These are phyloP conservation scores for Apis florea DNA, from an alignment of 1,140 invertebrate species.

Conservation along the genomic window DNA sequence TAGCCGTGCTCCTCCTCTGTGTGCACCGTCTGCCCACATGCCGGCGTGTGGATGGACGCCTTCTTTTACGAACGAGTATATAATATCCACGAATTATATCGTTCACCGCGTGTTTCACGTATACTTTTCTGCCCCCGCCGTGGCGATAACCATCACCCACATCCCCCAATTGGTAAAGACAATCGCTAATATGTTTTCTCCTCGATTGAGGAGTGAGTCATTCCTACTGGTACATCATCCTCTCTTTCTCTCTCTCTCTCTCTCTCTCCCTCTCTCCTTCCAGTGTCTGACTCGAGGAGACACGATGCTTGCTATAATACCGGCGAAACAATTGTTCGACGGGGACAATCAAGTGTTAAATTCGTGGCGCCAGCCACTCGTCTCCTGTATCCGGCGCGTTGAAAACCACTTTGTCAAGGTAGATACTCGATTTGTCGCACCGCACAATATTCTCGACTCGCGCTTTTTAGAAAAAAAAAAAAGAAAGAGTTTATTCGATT, in stretches of 20 bases:
- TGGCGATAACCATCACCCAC: conserved; percentile 72
- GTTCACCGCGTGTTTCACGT: conserved; percentile 41
- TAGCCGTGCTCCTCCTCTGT: not conserved
- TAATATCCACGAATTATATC: conserved; percentile 30
- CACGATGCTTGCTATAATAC: conserved; percentile 49
- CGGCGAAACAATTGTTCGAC: conserved; percentile 70
- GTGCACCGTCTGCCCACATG: conserved; percentile 26
- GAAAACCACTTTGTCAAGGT: conserved; percentile 61
- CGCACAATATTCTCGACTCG: not conserved
- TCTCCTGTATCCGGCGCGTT: conserved; percentile 58
- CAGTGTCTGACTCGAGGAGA: not conserved
- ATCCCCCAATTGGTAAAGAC: conserved; percentile 76
- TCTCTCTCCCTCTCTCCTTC: not conserved
- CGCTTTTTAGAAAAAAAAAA: not conserved
- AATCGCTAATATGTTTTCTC: conserved; percentile 75
- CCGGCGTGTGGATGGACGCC: conserved; percentile 8
- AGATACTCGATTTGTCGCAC: conserved; percentile 31
- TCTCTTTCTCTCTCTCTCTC: conserved; percentile 27
- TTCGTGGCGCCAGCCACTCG: conserved; percentile 66
- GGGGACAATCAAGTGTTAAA: conserved; percentile 68
- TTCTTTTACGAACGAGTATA: conserved; percentile 24
- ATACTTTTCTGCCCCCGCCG: conserved; percentile 36
- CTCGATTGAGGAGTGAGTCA: conserved; percentile 78
- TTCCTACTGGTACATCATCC: conserved; percentile 32
- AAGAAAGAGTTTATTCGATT: no score